phyloP scores from a whole-genome alignment of 2,888 invertebrate genomes.

The Andrena bicolor region DNA sequence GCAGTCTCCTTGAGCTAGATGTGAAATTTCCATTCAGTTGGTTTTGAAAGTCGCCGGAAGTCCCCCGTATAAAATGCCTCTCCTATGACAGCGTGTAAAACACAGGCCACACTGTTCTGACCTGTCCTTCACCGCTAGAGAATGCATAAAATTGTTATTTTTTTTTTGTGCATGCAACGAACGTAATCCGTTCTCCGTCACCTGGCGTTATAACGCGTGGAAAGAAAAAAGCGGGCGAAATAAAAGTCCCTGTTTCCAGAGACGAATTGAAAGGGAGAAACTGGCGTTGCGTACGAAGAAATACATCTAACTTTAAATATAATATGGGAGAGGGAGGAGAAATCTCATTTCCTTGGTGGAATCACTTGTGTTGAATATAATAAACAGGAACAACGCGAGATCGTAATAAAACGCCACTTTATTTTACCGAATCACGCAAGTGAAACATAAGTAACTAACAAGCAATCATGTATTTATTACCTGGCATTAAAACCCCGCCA shows the following conservation, averaged over 20 bases:
- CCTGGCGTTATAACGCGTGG: neutral
- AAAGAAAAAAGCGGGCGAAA: neutral
- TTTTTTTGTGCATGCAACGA: neutral
- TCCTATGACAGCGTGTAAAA: constrained; percentile 18
- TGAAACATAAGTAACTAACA: neutral
- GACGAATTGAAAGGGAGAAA: too few species aligned
- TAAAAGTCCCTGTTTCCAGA: neutral
- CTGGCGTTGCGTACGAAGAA: too few species aligned
- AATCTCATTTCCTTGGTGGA: too few species aligned
- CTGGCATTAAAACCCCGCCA: too few species aligned
- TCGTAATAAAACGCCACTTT: too few species aligned
- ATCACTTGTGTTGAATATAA: too few species aligned
- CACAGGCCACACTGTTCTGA: neutral
- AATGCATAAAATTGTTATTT: constrained; percentile 16
- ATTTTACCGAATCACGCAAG: neutral
- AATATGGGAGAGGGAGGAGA: too few species aligned
- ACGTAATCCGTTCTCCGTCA: neutral
- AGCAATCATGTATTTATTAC: too few species aligned
- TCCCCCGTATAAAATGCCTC: constrained; percentile 21
- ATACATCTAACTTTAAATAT: too few species aligned
- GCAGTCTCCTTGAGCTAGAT: constrained; percentile 15
- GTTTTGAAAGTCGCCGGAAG: constrained; percentile 17
- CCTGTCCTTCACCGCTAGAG: constrained; percentile 20
- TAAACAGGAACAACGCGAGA: too few species aligned
- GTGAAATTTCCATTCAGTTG: constrained; percentile 30